Base-by-base conservation (phyloP, 2,888 invertebrate species). In the Endotricha flammealis region DNA sequence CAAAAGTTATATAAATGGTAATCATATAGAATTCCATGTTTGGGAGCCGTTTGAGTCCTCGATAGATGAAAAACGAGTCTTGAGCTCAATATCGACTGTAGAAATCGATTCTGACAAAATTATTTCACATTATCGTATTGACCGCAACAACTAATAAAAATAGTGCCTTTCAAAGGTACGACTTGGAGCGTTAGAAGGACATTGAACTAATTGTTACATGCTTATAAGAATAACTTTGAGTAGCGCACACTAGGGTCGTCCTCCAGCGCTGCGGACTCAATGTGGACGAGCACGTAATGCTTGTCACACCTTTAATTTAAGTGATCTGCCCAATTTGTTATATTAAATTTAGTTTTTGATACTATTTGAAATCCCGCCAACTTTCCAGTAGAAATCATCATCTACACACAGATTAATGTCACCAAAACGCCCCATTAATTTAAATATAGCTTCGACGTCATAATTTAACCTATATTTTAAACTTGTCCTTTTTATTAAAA, bases 361-460 rank as follows among this genome's bases (percentile, higher is more conserved):
- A 53, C 38, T 56, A 66, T 70, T 80, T 79, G 79, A 80, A 75
- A 70, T 64, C 66, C 57, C 70, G 79, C 80, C 80, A 79, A 80
- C 64, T 67, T 62, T 65, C 62, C 54, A 40, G 54, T 58, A 63
- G 57, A 64, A 57, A 72, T 53, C 57, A 68, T 62, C 59, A 66
- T 72, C 63, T 65, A 68, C 59, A 64, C 65, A 44, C 46, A 66
- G 62, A 76, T 73, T 64, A 69, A 72, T 74, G 69, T 70, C 75
- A 67, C 64, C 54, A 67, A 39, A 72, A 72, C 63, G 60, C 46
- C 62, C 65, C 58, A 70, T 72, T 70, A 70, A 64, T 64, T 57
- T 63, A 63, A 65, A 73, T 63, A 74, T 71, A 73, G 66, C 53
- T 43, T 40, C 44, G 46, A 61, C 60, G 63, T 71, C 64, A 69